Conservation (phyloP, 1,140 invertebrate species). For the Leptoteleia sp. region DNA sequence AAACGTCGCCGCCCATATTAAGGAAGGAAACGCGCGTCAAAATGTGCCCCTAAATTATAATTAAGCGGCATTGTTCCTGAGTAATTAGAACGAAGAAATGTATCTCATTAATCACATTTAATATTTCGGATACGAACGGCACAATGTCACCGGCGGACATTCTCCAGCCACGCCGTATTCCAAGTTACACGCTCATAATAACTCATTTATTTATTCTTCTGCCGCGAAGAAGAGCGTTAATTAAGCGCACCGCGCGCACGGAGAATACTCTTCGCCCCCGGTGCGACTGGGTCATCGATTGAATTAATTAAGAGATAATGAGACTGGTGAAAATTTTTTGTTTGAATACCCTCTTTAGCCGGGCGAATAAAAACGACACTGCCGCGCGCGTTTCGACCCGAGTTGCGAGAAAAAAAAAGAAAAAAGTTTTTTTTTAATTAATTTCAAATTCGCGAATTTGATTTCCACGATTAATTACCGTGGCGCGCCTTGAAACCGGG, state of each 20-base stretch:
- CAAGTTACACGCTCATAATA: background rate
- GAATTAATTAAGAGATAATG: slow-evolving; percentile 50
- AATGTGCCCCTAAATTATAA: too few species aligned
- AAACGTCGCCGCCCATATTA: too few species aligned
- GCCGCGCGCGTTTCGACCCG: slow-evolving; percentile 10
- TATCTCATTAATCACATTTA: too few species aligned
- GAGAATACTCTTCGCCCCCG: slow-evolving; percentile 9
- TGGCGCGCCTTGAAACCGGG: background rate
- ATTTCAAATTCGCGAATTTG: slow-evolving; percentile 32
- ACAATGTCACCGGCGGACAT: too few species aligned
- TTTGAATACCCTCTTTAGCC: slow-evolving; percentile 26
- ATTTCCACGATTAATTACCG: slow-evolving; percentile 28
- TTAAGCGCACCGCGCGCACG: slow-evolving; percentile 23
- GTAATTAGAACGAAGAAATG: too few species aligned
- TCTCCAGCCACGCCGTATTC: too few species aligned
- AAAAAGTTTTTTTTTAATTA: slow-evolving; percentile 48
- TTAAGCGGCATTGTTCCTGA: too few species aligned
- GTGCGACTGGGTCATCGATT: slow-evolving; percentile 43
- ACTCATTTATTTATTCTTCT: slow-evolving; percentile 34
- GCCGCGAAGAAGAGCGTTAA: slow-evolving; percentile 16
- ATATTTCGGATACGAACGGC: too few species aligned
- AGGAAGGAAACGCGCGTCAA: too few species aligned
- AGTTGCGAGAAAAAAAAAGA: slow-evolving; percentile 18
- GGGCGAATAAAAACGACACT: slow-evolving; percentile 17
- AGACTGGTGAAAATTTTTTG: slow-evolving; percentile 32